Evolutionary conservation across 1,140 invertebrate genomes (phyloP), one percentile per base, ranked within the genome.

Genomic region (Neotoxoptera formosana): DNA sequence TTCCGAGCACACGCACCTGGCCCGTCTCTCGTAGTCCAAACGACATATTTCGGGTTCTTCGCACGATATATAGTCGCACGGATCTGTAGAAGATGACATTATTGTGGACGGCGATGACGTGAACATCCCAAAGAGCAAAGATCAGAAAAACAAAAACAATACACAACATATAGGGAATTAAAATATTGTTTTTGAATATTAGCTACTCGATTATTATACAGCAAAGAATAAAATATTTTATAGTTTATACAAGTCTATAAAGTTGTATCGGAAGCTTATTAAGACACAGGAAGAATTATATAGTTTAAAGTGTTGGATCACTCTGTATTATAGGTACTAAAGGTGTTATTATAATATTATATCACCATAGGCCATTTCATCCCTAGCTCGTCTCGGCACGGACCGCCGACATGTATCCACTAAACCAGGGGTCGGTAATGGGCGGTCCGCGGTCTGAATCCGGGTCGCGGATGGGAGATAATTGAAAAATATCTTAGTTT

Each of bases 41-140:
- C 98, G 97, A 95, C 98, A 99, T 94, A 98, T 96, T 95, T 98
- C 97, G 23, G 97, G 97, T 92, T 97, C 96, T 2, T 97, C 96
- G 95, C 98, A 99, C 89, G 96, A 96, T 30, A 98, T 96, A 8
- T 95, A 95, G 21, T 96, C 95, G 94, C 98, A 99, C 7, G 98
- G 98, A 96, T 99, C 98, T 98, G 96, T 17, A 76, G 4, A 20
- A 53, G 51, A 76, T 76, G 14, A 76, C 4, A 41, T 41, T 76
- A 20, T 23, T 7, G 21, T n/a, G 17, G n/a, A n/a, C 60, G n/a
- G 30, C n/a, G 14, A 34, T 4, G n/a, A 7, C 7, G 14, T n/a
- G 9, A 67, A 67, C 14, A 76, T 76, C 6, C n/a, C 14, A 17
- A n/a, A n/a, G 14, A 20, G 0, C 21, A n/a, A n/a, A n/a, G 60